Evolutionary conservation across 2,888 invertebrate species (phyloP).

Genomic region (Coleophora deauratella): DNA sequence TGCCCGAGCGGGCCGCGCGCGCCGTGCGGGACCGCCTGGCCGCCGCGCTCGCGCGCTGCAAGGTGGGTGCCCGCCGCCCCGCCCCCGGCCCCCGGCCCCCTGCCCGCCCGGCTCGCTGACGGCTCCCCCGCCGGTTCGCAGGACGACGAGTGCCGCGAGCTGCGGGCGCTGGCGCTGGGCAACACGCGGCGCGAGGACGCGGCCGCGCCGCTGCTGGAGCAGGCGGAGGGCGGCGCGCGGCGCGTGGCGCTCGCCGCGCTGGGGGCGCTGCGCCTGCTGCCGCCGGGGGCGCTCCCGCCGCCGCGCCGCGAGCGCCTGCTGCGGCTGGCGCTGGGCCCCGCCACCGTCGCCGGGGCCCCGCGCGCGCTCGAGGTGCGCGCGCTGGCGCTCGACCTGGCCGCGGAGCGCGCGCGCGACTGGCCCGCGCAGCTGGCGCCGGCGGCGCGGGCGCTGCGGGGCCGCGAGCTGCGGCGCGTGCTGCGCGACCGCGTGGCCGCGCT

Average conservation of each 20-base stretch:
- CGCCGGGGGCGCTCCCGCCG: slow-evolving; percentile 7
- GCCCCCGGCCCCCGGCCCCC: background rate
- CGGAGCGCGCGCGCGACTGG: too few relatives aligned
- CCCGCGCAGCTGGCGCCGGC: slow-evolving; percentile 18
- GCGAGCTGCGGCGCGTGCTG: slow-evolving; percentile 45
- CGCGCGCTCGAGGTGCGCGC: slow-evolving; percentile 6
- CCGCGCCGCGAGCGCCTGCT: slow-evolving; percentile 7
- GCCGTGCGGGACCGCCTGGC: slow-evolving; percentile 13
- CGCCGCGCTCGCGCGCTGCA: slow-evolving; percentile 22
- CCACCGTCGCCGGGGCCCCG: slow-evolving; percentile 17
- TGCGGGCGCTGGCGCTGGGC: slow-evolving; percentile 35
- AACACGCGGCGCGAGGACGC: slow-evolving; percentile 36
- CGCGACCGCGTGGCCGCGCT: slow-evolving; percentile 36
- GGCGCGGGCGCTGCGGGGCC: slow-evolving; percentile 18
- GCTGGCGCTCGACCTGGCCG: background rate
- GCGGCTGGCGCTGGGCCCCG: slow-evolving; percentile 11
- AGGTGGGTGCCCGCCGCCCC: slow-evolving; percentile 15
- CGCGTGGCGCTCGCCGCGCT: slow-evolving; percentile 24
- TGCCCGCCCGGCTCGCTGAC: background rate
- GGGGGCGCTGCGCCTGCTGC: slow-evolving; percentile 16
- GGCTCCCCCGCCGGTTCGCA: slow-evolving; percentile 2
- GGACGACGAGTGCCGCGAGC: slow-evolving; percentile 29
- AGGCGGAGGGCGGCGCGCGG: slow-evolving; percentile 18
- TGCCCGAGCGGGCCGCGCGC: slow-evolving; percentile 6
- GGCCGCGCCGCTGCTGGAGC: slow-evolving; percentile 30